Conservation (phyloP, 1,140 invertebrate species). For the Pseudobourletiella spinata region DNA sequence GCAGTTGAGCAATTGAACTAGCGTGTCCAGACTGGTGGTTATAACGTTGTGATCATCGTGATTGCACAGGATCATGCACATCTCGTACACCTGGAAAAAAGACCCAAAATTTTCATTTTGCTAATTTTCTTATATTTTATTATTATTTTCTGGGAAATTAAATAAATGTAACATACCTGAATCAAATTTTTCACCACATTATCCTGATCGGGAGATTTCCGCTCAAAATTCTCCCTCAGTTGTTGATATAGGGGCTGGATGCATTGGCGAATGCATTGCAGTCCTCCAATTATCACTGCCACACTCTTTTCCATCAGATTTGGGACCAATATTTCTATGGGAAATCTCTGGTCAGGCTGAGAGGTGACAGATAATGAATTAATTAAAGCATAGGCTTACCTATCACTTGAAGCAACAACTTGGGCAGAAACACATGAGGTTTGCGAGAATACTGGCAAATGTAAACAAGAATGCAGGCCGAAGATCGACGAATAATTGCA, state of each 20-base stretch:
- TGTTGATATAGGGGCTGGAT: conserved; percentile 18
- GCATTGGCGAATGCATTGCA: conserved; percentile 29
- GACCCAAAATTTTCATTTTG: too few species aligned
- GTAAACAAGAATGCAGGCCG: conserved; percentile 53
- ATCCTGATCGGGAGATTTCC: conserved; percentile 10
- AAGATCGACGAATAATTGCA: conserved; percentile 52
- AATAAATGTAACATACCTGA: too few species aligned
- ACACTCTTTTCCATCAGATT: conserved; percentile 35
- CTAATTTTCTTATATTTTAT: too few species aligned
- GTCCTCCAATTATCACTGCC: conserved; percentile 23
- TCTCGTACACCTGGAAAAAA: conserved; percentile 60
- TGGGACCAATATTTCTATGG: conserved; percentile 36
- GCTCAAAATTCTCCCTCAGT: conserved; percentile 7
- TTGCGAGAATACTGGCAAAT: conserved; percentile 56
- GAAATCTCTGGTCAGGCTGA: too few species aligned
- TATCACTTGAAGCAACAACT: conserved; percentile 48
- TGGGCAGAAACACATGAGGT: conserved; percentile 51
- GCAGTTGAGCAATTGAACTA: conserved; percentile 60
- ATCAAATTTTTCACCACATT: conserved; percentile 12
- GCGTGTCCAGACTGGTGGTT: conserved; percentile 68
- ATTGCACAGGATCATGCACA: conserved; percentile 62
- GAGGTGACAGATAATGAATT: conserved; percentile 24
- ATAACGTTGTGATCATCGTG: conserved; percentile 74
- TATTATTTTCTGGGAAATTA: too few species aligned
- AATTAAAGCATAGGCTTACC: too few species aligned